Percentiles rank a stretch among this genome's conserved stretches.
These are phyloP conservation scores for Pachydiplax longipennis DNA, from an alignment of 2,888 invertebrate genomes.

Conservation along the genomic window DNA sequence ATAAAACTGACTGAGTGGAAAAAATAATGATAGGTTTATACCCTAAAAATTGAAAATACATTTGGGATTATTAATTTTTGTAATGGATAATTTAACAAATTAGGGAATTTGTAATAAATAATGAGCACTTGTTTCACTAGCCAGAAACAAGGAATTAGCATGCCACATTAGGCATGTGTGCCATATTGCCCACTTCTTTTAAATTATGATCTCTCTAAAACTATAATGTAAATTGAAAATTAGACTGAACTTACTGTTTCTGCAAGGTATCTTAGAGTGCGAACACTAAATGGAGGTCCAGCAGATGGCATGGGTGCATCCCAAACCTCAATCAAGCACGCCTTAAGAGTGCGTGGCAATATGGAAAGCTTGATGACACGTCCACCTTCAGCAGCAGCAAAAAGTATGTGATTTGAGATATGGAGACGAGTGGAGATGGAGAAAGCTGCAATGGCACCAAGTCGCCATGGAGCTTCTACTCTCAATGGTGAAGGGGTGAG, in stretches of 20 bases:
- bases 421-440: conserved; percentile 75
- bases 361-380: conserved; percentile 82
- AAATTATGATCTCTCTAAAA: no score
- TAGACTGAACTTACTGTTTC: conserved; percentile 69
- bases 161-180: no score
- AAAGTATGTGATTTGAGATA: conserved; percentile 75
- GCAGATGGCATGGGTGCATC: conserved; percentile 63
- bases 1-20: no score
- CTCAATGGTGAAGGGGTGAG: conserved; percentile 74
- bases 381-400: conserved; percentile 79
- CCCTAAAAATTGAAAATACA: no score
- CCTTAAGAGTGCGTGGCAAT: conserved; percentile 71
- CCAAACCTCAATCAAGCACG: conserved; percentile 88
- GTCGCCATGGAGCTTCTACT: conserved; percentile 67
- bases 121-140: no score
- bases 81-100: no score
- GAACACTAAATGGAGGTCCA: conserved; percentile 63
- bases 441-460: conserved; percentile 84
- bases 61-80: no score
- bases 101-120: no score
- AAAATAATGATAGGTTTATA: no score
- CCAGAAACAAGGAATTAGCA: no score
- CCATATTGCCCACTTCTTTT: no score
- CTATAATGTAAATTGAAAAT: conserved; percentile 48
- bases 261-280: conserved; percentile 79